Evolutionary conservation across 1,140 invertebrate genomes (phyloP).

Genomic region (Harpegnathos saltator): DNA sequence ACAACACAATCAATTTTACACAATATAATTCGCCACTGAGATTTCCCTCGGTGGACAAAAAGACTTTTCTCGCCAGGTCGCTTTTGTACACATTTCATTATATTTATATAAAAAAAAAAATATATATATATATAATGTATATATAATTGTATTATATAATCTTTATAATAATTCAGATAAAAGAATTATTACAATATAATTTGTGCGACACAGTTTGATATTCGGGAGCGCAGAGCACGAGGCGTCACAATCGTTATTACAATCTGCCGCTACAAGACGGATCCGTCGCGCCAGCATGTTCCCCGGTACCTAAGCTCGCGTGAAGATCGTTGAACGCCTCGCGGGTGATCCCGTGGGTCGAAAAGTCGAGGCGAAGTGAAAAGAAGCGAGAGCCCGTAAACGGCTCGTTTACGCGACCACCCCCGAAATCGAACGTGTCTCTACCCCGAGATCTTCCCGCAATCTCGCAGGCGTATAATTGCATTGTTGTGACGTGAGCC

Average conservation of each 20-base stretch:
- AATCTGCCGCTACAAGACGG: not conserved
- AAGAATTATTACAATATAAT: too few relatives aligned
- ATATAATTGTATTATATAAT: too few relatives aligned
- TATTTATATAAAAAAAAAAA: too few relatives aligned
- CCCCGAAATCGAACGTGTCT: not conserved
- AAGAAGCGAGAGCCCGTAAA: conserved; percentile 55
- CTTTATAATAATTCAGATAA: too few relatives aligned
- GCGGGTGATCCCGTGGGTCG: not conserved
- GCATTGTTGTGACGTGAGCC: conserved; percentile 66
- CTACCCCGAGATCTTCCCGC: conserved; percentile 10
- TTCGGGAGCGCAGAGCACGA: not conserved
- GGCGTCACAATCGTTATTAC: not conserved
- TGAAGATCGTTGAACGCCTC: conserved; percentile 1
- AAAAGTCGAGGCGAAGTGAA: conserved; percentile 29
- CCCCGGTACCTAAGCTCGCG: not conserved
- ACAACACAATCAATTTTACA: too few relatives aligned
- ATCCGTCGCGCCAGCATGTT: not conserved
- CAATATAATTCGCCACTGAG: too few relatives aligned
- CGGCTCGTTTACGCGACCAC: conserved; percentile 61
- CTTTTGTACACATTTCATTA: too few relatives aligned
- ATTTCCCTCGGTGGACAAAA: too few relatives aligned
- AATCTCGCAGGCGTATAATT: conserved; percentile 65
- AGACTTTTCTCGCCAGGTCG: too few relatives aligned
- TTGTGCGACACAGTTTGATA: not conserved
- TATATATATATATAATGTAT: too few relatives aligned